Evolutionary conservation across 2,113 vertebrate genomes (phyloP).

Genomic region (Paedocypris sp.): DNA sequence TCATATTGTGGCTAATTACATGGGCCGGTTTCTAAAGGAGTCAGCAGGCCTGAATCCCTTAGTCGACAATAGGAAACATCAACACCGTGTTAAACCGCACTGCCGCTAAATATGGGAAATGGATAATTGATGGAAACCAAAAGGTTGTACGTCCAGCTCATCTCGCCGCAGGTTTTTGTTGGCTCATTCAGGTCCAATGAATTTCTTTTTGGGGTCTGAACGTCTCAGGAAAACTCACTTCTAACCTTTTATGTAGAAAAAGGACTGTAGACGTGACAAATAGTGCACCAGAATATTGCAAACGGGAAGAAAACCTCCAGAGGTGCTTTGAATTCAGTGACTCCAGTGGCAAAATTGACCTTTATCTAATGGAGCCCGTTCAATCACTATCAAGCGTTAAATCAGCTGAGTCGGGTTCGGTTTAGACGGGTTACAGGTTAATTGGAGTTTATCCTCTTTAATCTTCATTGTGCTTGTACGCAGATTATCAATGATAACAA

Average conservation of each 20-base stretch:
- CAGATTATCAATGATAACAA: constrained; percentile 12
- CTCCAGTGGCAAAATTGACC: not conserved
- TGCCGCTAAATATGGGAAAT: not conserved
- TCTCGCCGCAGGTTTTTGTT: too few relatives aligned
- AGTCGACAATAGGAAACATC: not conserved
- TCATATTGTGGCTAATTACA: constrained; percentile 3
- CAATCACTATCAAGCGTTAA: not conserved
- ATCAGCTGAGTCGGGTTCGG: not conserved
- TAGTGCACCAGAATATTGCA: not conserved
- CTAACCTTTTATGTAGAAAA: too few relatives aligned
- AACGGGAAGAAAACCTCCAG: not conserved
- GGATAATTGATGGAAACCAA: not conserved
- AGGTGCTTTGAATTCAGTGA: too few relatives aligned
- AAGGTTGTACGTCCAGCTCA: not conserved
- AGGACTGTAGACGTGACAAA: not conserved
- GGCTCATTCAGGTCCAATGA: too few relatives aligned
- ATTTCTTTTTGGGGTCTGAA: too few relatives aligned
- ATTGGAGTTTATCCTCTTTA: not conserved
- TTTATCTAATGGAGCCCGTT: not conserved
- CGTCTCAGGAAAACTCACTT: too few relatives aligned
- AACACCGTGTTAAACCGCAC: not conserved
- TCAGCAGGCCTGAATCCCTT: not conserved
- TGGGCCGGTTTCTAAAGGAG: not conserved
- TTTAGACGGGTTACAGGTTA: constrained; percentile 10
- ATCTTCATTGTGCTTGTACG: not conserved